These are phyloP conservation scores for Himalopsyche phryganea DNA, from an alignment of 1,140 invertebrate species.

Conservation along the genomic window DNA sequence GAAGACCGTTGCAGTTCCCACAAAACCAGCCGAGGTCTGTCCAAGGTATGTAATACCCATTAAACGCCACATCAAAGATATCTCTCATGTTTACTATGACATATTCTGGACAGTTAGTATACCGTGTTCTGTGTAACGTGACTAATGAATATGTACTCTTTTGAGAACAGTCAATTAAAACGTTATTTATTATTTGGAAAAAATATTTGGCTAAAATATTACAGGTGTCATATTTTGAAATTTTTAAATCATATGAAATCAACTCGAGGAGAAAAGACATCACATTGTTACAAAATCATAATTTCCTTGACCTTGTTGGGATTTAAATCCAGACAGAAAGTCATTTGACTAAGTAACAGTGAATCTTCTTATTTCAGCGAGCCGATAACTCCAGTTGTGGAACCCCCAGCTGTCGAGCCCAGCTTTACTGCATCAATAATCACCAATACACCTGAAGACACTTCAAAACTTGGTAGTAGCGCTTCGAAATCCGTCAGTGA, in stretches of 20 bases:
- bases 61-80: not conserved
- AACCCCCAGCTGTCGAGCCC: not conserved
- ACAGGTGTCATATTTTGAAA: no score
- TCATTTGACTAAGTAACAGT: no score
- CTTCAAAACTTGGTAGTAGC: no score
- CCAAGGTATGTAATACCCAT: not conserved
- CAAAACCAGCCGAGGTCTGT: not conserved
- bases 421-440: not conserved
- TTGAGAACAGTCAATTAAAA: no score
- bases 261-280: no score
- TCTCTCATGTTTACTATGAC: not conserved
- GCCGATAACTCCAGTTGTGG: not conserved
- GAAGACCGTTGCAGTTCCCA: constrained; percentile 15
- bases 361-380: not conserved
- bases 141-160: no score
- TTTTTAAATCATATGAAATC: no score
- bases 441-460: not conserved
- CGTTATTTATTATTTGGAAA: no score
- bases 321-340: no score
- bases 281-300: no score
- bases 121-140: not conserved
- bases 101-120: not conserved
- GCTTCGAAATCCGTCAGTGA: not conserved
- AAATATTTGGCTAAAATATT: no score
- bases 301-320: no score